A percentile compares a stretch with the other conserved stretches of the same genome.
phyloP scores from a whole-genome alignment of 2,113 vertebrate genomes.

The Podocnemis expansa region DNA sequence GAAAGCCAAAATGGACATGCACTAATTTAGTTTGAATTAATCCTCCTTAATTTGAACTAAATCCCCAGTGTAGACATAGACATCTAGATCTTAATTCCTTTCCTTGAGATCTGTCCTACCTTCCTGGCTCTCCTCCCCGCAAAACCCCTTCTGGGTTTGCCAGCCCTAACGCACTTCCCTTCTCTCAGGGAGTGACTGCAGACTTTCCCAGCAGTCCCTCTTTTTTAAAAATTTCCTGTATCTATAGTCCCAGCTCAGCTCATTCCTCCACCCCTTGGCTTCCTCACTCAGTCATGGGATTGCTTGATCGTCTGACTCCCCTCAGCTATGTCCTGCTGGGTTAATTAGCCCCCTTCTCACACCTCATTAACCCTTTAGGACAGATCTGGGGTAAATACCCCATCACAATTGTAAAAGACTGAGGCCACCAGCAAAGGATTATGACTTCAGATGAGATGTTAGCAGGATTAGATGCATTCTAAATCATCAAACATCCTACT shows the following conservation, averaged over 20 bases:
- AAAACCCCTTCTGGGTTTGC: not conserved
- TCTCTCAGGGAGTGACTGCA: not conserved
- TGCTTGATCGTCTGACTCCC: not conserved
- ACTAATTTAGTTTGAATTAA: too few relatives aligned
- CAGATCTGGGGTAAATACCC: not conserved
- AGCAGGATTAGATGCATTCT: slow-evolving; percentile 69
- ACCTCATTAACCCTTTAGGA: not conserved
- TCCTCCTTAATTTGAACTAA: too few relatives aligned
- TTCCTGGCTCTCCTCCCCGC: not conserved
- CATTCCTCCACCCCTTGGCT: not conserved
- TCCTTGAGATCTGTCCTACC: not conserved
- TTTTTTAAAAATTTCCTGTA: not conserved
- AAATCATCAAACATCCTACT: slow-evolving; percentile 65
- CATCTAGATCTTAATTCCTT: not conserved
- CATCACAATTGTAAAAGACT: slow-evolving; percentile 26
- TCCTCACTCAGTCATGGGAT: not conserved
- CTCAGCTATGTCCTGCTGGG: not conserved
- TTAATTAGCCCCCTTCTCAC: not conserved
- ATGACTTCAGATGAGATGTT: slow-evolving; percentile 63
- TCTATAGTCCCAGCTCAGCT: not conserved
- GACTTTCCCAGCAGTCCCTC: not conserved
- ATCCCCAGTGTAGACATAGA: too few relatives aligned
- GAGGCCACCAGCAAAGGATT: slow-evolving; percentile 58
- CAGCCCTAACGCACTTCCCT: not conserved
- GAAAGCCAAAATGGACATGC: too few relatives aligned